Base-by-base conservation (phyloP, 2,888 invertebrate genomes). In the Amblyjoppa proteus region DNA sequence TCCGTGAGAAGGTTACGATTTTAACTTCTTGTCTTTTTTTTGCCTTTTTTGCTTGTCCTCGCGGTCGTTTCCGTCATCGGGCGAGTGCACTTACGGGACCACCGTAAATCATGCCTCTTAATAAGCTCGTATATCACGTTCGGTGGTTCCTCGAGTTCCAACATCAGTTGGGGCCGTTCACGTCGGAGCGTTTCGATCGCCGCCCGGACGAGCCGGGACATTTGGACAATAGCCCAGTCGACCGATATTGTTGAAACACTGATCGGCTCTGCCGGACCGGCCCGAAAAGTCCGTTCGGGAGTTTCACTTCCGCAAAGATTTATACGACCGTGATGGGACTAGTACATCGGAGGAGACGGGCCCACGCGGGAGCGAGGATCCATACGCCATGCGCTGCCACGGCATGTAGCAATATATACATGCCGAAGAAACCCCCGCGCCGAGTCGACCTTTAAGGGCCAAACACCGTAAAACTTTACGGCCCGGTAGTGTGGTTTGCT, bases 401-500 rank as follows among this genome's bases (percentile, higher is more conserved):
- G 69, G 75, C 83, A 38, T 78, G 34, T 28, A 73, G n/a, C 69
- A 25, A 61, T 56, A 80, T 28, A 34, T 68, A 71, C 73, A 79
- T 41, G 45, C 56, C 38, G 31, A 31, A 81, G 38, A 78, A 66
- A 74, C 82, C 73, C 68, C 70, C 82, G 71, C 49, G 66, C 41
- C 82, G 53, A 71, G 76, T 78, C 84, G 86, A 86, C 86, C 84
- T 86, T 86, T 83, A 87, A 88, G 89, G 87, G 84, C 91, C 88
- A 90, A 92, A 91, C 88, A 91, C 90, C 92, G 90, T 93, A 92
- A 93, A 93, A 87, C 90, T 93, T 92, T 93, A 93, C 88, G 88
- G 90, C 90, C 87, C 82, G 89, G 90, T 91, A 91, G 93, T 92
- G 92, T 91, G 92, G 91, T 93, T 93, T 89, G 91, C 88, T 90